Conservation (phyloP, 2,113 vertebrate species). For the Tragelaphus scriptus region DNA sequence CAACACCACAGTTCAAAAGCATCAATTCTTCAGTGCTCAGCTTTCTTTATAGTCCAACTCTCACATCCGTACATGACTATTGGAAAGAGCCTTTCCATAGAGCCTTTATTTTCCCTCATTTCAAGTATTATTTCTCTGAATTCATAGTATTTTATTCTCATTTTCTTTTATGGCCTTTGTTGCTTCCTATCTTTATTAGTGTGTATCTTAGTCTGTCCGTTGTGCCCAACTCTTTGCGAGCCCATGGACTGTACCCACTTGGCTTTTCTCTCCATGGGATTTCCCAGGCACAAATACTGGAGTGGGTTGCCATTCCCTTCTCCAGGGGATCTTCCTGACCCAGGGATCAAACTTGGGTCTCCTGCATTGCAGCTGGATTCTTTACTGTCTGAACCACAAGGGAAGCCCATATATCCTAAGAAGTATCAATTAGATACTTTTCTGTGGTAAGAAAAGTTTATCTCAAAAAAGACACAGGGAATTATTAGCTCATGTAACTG, state of each 20-base stretch:
- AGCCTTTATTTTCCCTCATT: not conserved
- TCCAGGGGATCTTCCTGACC: not conserved
- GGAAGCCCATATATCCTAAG: not conserved
- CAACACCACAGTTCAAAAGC: not conserved
- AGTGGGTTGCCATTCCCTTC: not conserved
- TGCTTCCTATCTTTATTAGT: not conserved
- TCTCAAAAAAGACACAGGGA: not conserved
- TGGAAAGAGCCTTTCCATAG: not conserved
- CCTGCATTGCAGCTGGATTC: not conserved
- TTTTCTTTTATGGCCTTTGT: not conserved
- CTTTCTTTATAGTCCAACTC: not conserved
- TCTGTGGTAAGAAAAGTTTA: not conserved
- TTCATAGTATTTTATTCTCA: not conserved
- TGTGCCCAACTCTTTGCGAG: not conserved
- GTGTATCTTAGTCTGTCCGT: not conserved
- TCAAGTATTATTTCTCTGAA: slow-evolving; percentile 10
- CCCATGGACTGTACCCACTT: not conserved
- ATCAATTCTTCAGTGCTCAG: not conserved
- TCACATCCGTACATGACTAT: not conserved
- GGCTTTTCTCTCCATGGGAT: not conserved
- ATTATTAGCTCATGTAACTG: not conserved
- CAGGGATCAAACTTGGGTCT: not conserved
- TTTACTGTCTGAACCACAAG: not conserved
- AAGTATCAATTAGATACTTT: not conserved
- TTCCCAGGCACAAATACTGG: not conserved